A percentile compares a stretch with the other conserved stretches of the same genome.
Conservation (phyloP, 1,140 invertebrate species). For the Drosophila ananassae region DNA sequence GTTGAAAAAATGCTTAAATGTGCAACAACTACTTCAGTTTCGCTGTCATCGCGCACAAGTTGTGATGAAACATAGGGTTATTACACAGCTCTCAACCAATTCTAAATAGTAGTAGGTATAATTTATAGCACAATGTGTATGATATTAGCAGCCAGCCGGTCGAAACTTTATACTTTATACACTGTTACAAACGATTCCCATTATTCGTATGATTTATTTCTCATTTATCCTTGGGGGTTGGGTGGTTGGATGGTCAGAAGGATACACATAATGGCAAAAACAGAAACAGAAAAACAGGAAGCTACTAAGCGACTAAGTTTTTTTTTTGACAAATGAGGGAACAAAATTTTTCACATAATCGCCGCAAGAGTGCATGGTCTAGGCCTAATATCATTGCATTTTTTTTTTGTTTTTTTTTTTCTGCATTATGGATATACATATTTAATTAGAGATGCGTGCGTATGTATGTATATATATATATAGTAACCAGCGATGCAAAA, state of each 20-base stretch:
- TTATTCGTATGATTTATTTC: conserved; percentile 17
- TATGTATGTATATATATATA: conserved; percentile 48
- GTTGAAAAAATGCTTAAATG: conserved; percentile 61
- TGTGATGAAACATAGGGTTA: conserved; percentile 31
- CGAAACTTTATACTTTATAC: conserved; percentile 54
- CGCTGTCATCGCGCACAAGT: conserved; percentile 4
- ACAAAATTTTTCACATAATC: conserved; percentile 47
- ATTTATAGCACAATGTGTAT: conserved; percentile 67
- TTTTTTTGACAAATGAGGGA: conserved; percentile 25
- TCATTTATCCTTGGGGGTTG: background rate
- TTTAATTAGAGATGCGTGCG: conserved; percentile 56
- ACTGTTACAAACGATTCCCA: conserved; percentile 44
- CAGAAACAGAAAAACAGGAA: conserved; percentile 23
- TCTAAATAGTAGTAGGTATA: conserved; percentile 61
- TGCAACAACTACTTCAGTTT: conserved; percentile 47
- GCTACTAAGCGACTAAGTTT: conserved; percentile 12
- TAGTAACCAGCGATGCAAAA: conserved; percentile 65
- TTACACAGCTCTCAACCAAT: conserved; percentile 48
- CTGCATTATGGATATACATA: conserved; percentile 33
- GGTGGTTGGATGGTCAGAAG: too few species aligned
- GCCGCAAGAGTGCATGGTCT: conserved; percentile 34
- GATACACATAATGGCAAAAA: background rate
- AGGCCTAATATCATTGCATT: conserved; percentile 58
- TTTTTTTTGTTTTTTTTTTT: background rate
- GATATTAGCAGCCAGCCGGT: conserved; percentile 45